phyloP scores from a whole-genome alignment of 2,888 invertebrate species.

The Epinotia demarniana region DNA sequence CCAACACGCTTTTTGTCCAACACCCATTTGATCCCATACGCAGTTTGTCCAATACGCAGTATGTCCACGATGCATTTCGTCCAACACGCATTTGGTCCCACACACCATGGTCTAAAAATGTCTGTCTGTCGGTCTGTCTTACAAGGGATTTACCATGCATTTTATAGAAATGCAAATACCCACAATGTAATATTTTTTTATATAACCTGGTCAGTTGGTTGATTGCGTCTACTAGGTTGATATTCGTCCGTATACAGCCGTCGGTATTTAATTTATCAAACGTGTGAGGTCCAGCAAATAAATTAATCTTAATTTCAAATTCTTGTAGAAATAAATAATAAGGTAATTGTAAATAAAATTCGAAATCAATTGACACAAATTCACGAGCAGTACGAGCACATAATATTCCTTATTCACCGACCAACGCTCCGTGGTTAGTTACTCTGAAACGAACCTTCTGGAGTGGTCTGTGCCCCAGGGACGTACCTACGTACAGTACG shows the following conservation, averaged over 20 bases:
- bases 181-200: too few species aligned
- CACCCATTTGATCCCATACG: too few species aligned
- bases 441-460: conserved; percentile 4
- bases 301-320: too few species aligned
- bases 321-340: too few species aligned
- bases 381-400: not conserved
- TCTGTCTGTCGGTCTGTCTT: too few species aligned
- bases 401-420: conserved; percentile 9
- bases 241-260: not conserved
- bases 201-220: not conserved
- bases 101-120: too few species aligned
- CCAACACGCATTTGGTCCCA: too few species aligned
- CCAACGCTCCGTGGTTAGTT: conserved; percentile 13
- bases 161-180: too few species aligned
- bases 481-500: not conserved
- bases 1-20: too few species aligned
- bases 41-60: too few species aligned
- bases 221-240: not conserved
- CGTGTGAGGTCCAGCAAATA: not conserved
- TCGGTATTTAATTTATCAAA: not conserved
- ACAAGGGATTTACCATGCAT: too few species aligned
- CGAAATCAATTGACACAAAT: not conserved
- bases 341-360: not conserved
- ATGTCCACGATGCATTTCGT: too few species aligned
- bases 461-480: conserved; percentile 10